Base-by-base conservation (phyloP, 2,888 invertebrate genomes). In the Luperina nickerlii region DNA sequence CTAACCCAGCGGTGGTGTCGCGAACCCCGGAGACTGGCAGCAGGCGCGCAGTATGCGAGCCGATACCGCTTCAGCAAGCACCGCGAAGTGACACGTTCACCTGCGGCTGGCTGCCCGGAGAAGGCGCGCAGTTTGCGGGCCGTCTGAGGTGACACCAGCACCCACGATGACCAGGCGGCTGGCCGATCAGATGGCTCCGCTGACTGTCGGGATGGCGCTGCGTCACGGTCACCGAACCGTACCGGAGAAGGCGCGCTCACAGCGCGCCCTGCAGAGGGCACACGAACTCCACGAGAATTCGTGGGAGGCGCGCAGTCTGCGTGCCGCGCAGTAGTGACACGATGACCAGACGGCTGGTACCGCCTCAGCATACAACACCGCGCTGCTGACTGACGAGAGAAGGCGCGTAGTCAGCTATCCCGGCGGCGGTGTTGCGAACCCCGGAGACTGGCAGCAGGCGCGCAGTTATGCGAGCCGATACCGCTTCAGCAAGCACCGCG, bases 351-450 rank as follows among this genome's bases (percentile, higher is more conserved):
- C n/a, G 60, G 32, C 60, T 45, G n/a, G 13, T 48, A 42, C 51
- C 24, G 54, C 54, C 57, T 27, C 54, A 20, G 60, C n/a, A 24
- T 27, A 24, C 27, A 62, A 67, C 42, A 68, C 24, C 24, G 73
- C n/a, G 24, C n/a, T n/a, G 24, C 18, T 18, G 57, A 24, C 15
- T 1, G 65, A 38, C 45, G 7, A 27, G 18, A 18, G 62, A 74
- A 67, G n/a, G n/a, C 71, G 65, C 74, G 76, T n/a, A 70, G 73
- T 13, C 48, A 15, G 70, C 62, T 51, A 63, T 45, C 74, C 63
- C 38, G 71, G 27, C 20, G n/a, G 42, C 13, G n/a, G n/a, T 18
- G 18, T n/a, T n/a, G 20, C 54, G 54, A 38, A n/a, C 69, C 32
- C 48, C 27, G 45, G n/a, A 32, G 68, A 57, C 70, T 57, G 57